phyloP scores from a whole-genome alignment of 2,888 invertebrate genomes.

The Apoderus coryli region DNA sequence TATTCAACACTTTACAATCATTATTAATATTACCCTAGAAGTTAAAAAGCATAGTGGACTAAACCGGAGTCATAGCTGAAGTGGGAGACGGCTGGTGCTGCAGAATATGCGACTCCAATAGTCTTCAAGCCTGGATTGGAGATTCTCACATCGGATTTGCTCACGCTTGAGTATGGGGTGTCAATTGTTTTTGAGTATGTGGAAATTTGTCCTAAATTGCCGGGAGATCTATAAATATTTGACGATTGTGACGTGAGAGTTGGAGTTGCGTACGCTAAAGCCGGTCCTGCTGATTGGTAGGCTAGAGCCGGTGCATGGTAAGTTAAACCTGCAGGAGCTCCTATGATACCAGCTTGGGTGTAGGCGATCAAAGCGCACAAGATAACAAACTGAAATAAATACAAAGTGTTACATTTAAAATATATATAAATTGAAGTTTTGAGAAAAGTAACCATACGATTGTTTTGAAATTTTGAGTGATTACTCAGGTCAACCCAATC shows the following conservation, averaged over 20 bases:
- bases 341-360: slow-evolving; percentile 42
- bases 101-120: slow-evolving; percentile 37
- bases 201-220: slow-evolving; percentile 54
- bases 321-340: slow-evolving; percentile 28
- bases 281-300: slow-evolving; percentile 20
- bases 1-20: slow-evolving; percentile 1
- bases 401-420: too few relatives aligned
- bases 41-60: slow-evolving; percentile 20
- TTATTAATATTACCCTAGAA: slow-evolving; percentile 2
- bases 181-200: slow-evolving; percentile 55
- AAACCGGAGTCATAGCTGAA: slow-evolving; percentile 36
- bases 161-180: slow-evolving; percentile 57
- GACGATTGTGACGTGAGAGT: slow-evolving; percentile 43
- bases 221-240: slow-evolving; percentile 46
- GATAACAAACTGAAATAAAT: slow-evolving; percentile 37
- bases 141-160: slow-evolving; percentile 55
- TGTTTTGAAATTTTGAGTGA: too few relatives aligned
- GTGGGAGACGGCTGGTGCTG: slow-evolving; percentile 46
- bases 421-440: too few relatives aligned
- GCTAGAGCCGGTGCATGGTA: slow-evolving; percentile 31
- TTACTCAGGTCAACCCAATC: too few relatives aligned
- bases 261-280: slow-evolving; percentile 35
- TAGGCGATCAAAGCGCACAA: slow-evolving; percentile 37
- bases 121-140: slow-evolving; percentile 43
- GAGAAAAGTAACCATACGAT: too few relatives aligned